Evolutionary conservation across 2,113 vertebrate genomes (phyloP), one percentile per base, ranked within the genome.

Genomic region (Zonotrichia leucophrys): DNA sequence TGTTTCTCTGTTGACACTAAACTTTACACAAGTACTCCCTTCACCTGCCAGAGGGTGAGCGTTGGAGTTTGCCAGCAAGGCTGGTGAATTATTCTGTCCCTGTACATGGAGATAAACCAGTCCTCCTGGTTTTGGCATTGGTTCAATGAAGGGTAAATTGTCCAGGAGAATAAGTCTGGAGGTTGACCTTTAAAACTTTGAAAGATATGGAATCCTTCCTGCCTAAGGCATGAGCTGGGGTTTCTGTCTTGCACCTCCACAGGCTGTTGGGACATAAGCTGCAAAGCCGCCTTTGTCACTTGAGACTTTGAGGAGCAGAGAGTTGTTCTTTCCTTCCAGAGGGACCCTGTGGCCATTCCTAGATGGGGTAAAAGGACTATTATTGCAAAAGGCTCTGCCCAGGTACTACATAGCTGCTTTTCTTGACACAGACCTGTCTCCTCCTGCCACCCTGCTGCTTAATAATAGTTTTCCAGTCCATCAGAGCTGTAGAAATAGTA

Each of bases 171-270:
- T 73, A 67, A 77, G 11, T 79, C 81, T 64, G 70, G 47, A 78
- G 14, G 16, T 23, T 87, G 87, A 86, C 79, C 87, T 92, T 86
- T 90, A 94, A 94, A 93, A 68, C 75, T 75, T 83, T 2, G 31
- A 42, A 83, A 83, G 52, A 55, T 83, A 47, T 0, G 1, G 77
- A 92, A 92, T 84, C 55, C 55, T 50, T 84, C n/a, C 63, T 94
- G 77, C 33, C 56, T 69, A 24, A 78, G 60, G 39, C 41, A 49
- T 5, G 53, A 68, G 47, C 81, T 84, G 0, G 0, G 21, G 66
- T 86, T 89, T 82, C 66, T 64, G 44, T 77, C 24, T 44, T 50
- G 44, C 49, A n/a, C 63, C 76, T n/a, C 56, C 72, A 77, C 70
- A 84, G 76, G 11, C 67, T 79, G 10, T 66, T 3, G 20, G 84